These are phyloP conservation scores for Patella pellucida DNA, from an alignment of 2,888 invertebrate species.

Conservation along the genomic window DNA sequence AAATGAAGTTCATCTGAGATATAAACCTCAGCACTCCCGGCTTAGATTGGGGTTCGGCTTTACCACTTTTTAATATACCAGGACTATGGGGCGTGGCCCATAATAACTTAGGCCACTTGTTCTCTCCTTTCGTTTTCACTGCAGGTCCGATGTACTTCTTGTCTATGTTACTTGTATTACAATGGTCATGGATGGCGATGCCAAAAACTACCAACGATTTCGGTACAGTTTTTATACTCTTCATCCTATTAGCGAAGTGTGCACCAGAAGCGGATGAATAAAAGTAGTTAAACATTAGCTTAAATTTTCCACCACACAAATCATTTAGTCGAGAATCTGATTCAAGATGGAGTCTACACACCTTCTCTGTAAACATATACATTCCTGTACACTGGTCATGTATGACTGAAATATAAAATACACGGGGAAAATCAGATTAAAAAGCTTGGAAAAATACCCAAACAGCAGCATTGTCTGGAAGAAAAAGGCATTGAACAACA, in stretches of 20 bases:
- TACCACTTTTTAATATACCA: conserved; percentile 33
- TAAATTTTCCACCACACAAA: conserved; percentile 20
- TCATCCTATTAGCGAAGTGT: conserved; percentile 8
- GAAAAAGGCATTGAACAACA: too few relatives aligned
- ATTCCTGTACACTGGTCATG: conserved; percentile 18
- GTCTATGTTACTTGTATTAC: conserved; percentile 12
- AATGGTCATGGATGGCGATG: conserved; percentile 32
- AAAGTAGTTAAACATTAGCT: conserved; percentile 25
- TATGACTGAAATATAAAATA: conserved; percentile 11
- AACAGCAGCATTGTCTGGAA: too few relatives aligned
- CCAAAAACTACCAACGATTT: conserved; percentile 30
- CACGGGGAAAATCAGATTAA: too few relatives aligned
- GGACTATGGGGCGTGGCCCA: conserved; percentile 32
- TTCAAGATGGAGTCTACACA: conserved; percentile 20
- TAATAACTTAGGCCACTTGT: conserved; percentile 23
- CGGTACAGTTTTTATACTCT: conserved; percentile 14
- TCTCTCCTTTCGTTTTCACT: neutral
- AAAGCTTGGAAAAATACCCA: too few relatives aligned
- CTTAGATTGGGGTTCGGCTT: conserved; percentile 15
- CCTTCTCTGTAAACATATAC: conserved; percentile 31
- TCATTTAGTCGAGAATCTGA: neutral
- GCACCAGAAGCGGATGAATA: conserved; percentile 1
- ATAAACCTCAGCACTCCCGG: conserved; percentile 25
- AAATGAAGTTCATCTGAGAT: conserved; percentile 6
- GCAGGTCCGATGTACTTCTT: conserved; percentile 5